phyloP scores from a whole-genome alignment of 2,113 vertebrate species.

The Corythornis madagascariensis region DNA sequence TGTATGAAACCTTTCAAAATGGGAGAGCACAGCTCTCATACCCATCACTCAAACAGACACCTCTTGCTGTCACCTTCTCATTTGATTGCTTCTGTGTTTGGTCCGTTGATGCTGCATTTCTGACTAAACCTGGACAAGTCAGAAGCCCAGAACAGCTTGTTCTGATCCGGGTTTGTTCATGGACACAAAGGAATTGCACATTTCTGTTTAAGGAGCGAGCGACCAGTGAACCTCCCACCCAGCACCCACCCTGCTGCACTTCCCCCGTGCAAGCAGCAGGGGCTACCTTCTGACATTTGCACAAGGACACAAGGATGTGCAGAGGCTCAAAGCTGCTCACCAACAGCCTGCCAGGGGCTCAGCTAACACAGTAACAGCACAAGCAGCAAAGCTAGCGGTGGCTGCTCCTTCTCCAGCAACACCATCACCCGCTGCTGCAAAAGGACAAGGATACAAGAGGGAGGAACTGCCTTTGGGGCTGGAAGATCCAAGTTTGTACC shows the following conservation, averaged over 20 bases:
- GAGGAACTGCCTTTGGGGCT: neutral
- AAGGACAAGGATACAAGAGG: rapidly evolving
- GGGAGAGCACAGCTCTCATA: neutral
- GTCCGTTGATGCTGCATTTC: neutral
- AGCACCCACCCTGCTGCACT: neutral
- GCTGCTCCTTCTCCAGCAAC: neutral
- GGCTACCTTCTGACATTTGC: neutral
- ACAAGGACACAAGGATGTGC: neutral
- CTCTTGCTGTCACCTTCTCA: neutral
- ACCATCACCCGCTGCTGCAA: rapidly evolving
- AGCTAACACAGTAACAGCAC: neutral
- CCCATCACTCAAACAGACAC: neutral
- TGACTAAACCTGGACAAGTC: neutral
- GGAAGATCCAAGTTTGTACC: neutral
- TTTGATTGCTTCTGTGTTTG: neutral
- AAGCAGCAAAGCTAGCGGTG: neutral
- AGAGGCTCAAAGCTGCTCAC: neutral
- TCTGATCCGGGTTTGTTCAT: neutral
- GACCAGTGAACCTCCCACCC: neutral
- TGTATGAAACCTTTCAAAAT: neutral
- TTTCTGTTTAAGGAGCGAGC: neutral
- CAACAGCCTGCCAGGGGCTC: neutral
- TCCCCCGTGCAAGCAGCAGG: neutral
- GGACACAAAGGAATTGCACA: neutral
- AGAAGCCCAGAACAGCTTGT: neutral